These are phyloP conservation scores for Rhegmatorhina hoffmannsi DNA, from an alignment of 2,113 vertebrate genomes.

Conservation along the genomic window DNA sequence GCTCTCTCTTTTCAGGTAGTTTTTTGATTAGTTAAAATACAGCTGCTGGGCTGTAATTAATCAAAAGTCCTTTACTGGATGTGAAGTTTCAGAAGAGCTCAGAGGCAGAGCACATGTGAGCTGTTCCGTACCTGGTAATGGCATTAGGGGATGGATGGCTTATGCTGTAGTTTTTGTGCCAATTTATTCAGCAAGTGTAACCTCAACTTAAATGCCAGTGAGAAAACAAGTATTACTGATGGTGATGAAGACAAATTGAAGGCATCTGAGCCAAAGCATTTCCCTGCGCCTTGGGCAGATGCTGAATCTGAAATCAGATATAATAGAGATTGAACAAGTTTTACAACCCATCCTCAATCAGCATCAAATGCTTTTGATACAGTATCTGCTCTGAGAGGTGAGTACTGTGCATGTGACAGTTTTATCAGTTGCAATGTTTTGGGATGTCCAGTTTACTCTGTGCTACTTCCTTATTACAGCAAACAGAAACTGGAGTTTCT, in stretches of 20 bases:
- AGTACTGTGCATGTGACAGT: background rate
- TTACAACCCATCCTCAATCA: background rate
- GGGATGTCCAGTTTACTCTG: fast-evolving
- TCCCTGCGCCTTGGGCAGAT: background rate
- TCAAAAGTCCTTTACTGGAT: background rate
- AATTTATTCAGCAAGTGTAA: background rate
- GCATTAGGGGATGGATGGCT: background rate
- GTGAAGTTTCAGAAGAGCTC: background rate
- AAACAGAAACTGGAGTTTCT: background rate
- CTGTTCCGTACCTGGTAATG: background rate
- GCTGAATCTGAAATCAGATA: background rate
- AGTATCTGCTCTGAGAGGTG: background rate
- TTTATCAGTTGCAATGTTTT: background rate
- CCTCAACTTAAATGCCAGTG: background rate
- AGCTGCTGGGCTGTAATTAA: background rate
- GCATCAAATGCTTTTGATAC: background rate
- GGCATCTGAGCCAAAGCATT: background rate
- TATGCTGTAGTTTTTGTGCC: background rate
- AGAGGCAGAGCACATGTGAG: background rate
- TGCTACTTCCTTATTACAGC: background rate
- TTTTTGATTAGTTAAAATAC: background rate
- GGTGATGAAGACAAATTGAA: background rate
- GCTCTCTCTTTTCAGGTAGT: background rate
- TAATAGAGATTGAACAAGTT: background rate
- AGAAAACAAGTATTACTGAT: background rate